phyloP scores from a whole-genome alignment of 1,140 invertebrate genomes.

The Heliconius hewitsoni region DNA sequence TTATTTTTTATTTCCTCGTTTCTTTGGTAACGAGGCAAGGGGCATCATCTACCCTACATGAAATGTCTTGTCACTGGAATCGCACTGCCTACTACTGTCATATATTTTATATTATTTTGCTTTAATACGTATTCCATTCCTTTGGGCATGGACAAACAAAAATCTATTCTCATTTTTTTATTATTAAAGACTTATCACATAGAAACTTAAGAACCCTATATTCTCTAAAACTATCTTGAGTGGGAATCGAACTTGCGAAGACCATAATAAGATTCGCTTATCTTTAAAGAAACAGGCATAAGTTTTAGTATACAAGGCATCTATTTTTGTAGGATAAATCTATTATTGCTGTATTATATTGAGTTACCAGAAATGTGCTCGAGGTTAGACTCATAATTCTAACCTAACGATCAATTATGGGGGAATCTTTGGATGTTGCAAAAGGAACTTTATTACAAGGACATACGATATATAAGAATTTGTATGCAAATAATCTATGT shows the following conservation, averaged over 20 bases:
- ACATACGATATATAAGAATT: not conserved
- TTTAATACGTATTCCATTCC: no score
- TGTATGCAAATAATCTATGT: not conserved
- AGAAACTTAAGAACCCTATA: not conserved
- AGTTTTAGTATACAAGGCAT: not conserved
- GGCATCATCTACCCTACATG: no score
- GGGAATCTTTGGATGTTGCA: not conserved
- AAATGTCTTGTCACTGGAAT: not conserved
- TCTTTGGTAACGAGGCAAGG: no score
- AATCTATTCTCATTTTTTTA: no score
- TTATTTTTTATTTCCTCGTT: no score
- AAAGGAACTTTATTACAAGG: not conserved
- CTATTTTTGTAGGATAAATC: not conserved
- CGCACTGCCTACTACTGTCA: not conserved
- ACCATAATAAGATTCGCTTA: not conserved
- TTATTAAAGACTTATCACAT: no score
- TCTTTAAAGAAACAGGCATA: not conserved
- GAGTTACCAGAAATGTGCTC: slow-evolving; percentile 8
- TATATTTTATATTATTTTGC: no score
- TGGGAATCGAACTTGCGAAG: not conserved
- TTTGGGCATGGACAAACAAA: no score
- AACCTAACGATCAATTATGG: slow-evolving; percentile 20
- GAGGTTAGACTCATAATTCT: slow-evolving; percentile 19
- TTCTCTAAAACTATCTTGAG: not conserved
- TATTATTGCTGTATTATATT: slow-evolving; percentile 9